A percentile compares a stretch with the other conserved stretches of the same genome.
Evolutionary conservation across 2,888 invertebrate genomes (phyloP).

Genomic region (Macrophya alboannulata): DNA sequence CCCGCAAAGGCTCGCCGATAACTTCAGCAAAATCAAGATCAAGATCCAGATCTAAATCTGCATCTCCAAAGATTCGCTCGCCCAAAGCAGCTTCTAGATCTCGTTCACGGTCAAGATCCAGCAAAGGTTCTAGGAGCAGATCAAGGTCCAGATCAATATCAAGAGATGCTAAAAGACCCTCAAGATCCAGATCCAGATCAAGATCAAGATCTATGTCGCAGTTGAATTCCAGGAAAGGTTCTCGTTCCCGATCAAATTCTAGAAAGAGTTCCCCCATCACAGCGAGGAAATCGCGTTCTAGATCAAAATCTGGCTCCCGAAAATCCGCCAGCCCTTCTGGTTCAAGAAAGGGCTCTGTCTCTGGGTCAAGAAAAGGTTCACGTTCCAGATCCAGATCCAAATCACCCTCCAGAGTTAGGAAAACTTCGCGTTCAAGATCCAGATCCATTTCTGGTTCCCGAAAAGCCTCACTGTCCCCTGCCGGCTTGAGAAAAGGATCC

Average conservation of each 20-base stretch:
- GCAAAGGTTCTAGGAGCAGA: slow-evolving; percentile 41
- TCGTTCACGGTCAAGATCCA: slow-evolving; percentile 60
- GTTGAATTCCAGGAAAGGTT: slow-evolving; percentile 34
- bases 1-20: slow-evolving; percentile 63
- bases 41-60: slow-evolving; percentile 61
- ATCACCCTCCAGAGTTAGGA: slow-evolving; percentile 62
- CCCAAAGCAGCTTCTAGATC: slow-evolving; percentile 11
- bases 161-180: slow-evolving; percentile 43
- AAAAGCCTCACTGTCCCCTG: slow-evolving; percentile 61
- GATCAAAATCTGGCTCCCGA: slow-evolving; percentile 69
- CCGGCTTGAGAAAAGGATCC: slow-evolving; percentile 65
- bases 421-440: slow-evolving; percentile 64
- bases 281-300: slow-evolving; percentile 64
- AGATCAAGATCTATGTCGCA: slow-evolving; percentile 60
- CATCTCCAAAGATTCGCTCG: slow-evolving; percentile 59
- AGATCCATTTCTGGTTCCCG: slow-evolving; percentile 65
- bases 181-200: slow-evolving; percentile 63
- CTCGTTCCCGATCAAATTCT: slow-evolving; percentile 70
- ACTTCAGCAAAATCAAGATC: slow-evolving; percentile 65
- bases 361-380: slow-evolving; percentile 67
- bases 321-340: slow-evolving; percentile 61
- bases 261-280: slow-evolving; percentile 53
- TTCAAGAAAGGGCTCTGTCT: slow-evolving; percentile 67
- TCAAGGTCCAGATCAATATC: slow-evolving; percentile 62
- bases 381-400: slow-evolving; percentile 66